phyloP scores from a whole-genome alignment of 2,888 invertebrate species.

The Eupithecia pulchellata region DNA sequence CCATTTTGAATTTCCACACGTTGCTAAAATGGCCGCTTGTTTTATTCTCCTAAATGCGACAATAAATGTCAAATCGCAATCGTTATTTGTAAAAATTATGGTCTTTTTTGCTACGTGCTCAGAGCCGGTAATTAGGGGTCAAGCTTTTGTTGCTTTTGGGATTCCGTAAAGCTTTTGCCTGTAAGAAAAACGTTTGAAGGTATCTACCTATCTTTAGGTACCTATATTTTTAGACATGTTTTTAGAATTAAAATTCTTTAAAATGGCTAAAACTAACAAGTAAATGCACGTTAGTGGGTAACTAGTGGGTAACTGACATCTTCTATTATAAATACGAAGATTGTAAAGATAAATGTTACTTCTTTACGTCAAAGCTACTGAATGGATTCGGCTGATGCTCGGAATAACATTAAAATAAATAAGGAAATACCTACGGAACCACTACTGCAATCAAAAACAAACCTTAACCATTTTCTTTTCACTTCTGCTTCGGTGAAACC shows the following conservation, averaged over 20 bases:
- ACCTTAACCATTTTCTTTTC: slow-evolving; percentile 1
- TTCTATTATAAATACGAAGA: too few relatives aligned
- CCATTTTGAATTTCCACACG: slow-evolving; percentile 74
- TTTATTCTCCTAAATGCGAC: slow-evolving; percentile 71
- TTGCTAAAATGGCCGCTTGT: slow-evolving; percentile 72
- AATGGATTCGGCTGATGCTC: too few relatives aligned
- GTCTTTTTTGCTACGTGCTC: slow-evolving; percentile 72
- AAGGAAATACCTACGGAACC: slow-evolving; percentile 11
- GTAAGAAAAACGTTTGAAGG: neutral
- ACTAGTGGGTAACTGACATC: too few relatives aligned
- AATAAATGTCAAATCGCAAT: slow-evolving; percentile 81
- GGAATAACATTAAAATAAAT: too few relatives aligned
- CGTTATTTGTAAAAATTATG: slow-evolving; percentile 80
- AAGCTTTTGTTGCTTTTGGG: slow-evolving; percentile 49
- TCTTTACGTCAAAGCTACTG: too few relatives aligned
- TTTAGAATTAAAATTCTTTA: too few relatives aligned
- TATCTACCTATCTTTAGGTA: too few relatives aligned
- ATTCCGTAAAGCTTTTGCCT: slow-evolving; percentile 20
- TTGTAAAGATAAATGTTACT: too few relatives aligned
- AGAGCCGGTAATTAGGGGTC: slow-evolving; percentile 71
- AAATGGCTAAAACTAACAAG: too few relatives aligned
- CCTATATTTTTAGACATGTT: too few relatives aligned
- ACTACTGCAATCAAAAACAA: neutral
- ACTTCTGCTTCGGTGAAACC: slow-evolving; percentile 14
- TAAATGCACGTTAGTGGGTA: too few relatives aligned